Conservation (phyloP, 2,888 invertebrate species). For the Melieria crassipennis region DNA sequence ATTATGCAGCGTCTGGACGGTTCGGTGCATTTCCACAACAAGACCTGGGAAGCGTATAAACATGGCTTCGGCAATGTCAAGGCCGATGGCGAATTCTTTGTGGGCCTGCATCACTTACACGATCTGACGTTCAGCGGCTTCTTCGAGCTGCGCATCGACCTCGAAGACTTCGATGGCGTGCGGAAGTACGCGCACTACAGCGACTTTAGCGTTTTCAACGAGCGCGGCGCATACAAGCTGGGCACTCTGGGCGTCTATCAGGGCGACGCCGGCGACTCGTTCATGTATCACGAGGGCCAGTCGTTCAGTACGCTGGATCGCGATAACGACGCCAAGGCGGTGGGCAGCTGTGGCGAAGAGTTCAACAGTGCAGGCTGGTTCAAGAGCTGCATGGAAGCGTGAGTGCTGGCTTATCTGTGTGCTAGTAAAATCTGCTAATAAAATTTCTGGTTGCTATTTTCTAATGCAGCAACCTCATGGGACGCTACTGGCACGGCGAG, state of each 20-base stretch:
- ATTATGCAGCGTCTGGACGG: conserved; percentile 32
- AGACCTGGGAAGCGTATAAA: conserved; percentile 27
- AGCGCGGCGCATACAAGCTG: conserved; percentile 20
- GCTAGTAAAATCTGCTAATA: background rate
- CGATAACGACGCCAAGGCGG: conserved; percentile 32
- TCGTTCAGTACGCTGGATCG: conserved; percentile 31
- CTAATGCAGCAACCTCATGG: conserved; percentile 29
- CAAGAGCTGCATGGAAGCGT: conserved; percentile 34
- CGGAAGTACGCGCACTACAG: conserved; percentile 22
- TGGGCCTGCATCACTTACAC: conserved; percentile 31
- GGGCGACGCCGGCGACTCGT: conserved; percentile 33
- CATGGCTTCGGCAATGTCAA: conserved; percentile 27
- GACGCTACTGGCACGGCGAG: conserved; percentile 22
- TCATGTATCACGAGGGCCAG: conserved; percentile 31
- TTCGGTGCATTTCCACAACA: conserved; percentile 26
- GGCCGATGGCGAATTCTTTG: conserved; percentile 24
- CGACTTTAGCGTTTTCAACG: conserved; percentile 28
- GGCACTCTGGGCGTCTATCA: conserved; percentile 23
- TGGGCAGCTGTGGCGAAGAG: conserved; percentile 31
- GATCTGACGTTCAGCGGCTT: conserved; percentile 15
- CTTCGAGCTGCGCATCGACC: conserved; percentile 27
- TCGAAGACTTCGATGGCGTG: conserved; percentile 25
- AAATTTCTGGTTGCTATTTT: conserved; percentile 1
- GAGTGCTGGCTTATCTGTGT: conserved; percentile 8
- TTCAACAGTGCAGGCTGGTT: conserved; percentile 33